Conservation (phyloP, 2,888 invertebrate species). For the Eledona agricola region DNA sequence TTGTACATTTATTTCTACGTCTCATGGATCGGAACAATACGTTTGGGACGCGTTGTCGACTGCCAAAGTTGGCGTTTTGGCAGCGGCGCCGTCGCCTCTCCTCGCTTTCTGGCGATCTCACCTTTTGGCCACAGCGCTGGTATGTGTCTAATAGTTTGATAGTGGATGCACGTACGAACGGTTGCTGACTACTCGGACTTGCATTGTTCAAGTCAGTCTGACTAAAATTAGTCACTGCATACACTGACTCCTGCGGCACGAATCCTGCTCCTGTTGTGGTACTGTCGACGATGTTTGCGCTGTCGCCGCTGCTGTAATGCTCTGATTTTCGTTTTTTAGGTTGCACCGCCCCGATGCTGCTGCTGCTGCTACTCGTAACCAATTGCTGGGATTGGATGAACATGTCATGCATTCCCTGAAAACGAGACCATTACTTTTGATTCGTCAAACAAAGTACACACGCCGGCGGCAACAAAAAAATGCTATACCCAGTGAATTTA, state of each 20-base stretch:
- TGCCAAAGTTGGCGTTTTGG: constrained; percentile 6
- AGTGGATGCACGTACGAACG: constrained; percentile 72
- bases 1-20: constrained; percentile 5
- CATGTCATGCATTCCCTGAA: constrained; percentile 88
- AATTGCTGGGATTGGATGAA: constrained; percentile 75
- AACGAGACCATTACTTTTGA: too few relatives aligned
- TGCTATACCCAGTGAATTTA: constrained; percentile 12
- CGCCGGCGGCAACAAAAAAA: constrained; percentile 7
- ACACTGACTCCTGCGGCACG: constrained; percentile 54
- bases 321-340: constrained; percentile 60
- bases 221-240: constrained; percentile 62
- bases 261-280: constrained; percentile 49
- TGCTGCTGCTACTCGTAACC: constrained; percentile 64
- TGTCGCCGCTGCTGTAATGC: constrained; percentile 45
- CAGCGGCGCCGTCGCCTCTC: background rate
- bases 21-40: too few relatives aligned
- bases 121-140: constrained; percentile 74
- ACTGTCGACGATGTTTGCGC: constrained; percentile 53
- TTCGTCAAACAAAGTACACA: too few relatives aligned
- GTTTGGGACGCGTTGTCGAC: too few relatives aligned
- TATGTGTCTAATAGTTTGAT: constrained; percentile 75
- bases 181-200: constrained; percentile 62
- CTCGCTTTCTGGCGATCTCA: constrained; percentile 50
- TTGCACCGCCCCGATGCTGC: constrained; percentile 46
- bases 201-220: constrained; percentile 54